Evolutionary conservation across 2,888 invertebrate genomes (phyloP).

Genomic region (Drosophila aldrichi): DNA sequence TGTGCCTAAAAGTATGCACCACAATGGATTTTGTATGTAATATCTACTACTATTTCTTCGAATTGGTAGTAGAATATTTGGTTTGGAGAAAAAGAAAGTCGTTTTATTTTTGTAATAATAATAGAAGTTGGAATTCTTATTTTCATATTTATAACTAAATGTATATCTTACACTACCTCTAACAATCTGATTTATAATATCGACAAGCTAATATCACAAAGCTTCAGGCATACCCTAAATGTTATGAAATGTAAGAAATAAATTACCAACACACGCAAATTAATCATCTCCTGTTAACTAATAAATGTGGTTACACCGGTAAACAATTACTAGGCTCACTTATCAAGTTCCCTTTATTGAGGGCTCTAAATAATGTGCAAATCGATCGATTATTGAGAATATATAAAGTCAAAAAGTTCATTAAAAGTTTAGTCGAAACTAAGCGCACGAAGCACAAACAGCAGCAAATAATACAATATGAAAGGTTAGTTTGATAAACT

Average conservation of each 20-base stretch:
- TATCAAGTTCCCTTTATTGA: constrained; percentile 13
- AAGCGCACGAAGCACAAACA: not conserved
- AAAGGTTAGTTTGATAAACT: not conserved
- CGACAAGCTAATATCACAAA: too few relatives aligned
- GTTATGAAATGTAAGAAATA: not conserved
- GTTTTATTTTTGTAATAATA: too few relatives aligned
- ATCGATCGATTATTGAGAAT: not conserved
- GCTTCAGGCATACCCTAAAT: too few relatives aligned
- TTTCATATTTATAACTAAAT: too few relatives aligned
- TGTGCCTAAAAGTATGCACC: constrained; percentile 23
- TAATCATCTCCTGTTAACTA: not conserved
- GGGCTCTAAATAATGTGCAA: not conserved
- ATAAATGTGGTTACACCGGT: not conserved
- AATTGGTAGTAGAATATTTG: not conserved
- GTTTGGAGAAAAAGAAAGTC: not conserved
- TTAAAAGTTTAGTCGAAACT: not conserved
- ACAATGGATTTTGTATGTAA: not conserved
- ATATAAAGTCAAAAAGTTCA: not conserved
- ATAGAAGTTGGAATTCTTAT: too few relatives aligned
- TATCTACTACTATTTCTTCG: not conserved
- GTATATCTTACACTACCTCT: too few relatives aligned
- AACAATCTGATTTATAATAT: too few relatives aligned
- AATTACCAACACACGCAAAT: not conserved
- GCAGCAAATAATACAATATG: constrained; percentile 3
- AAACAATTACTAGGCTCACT: not conserved